Conservation (phyloP, 2,113 vertebrate species). For the Phycodurus eques region DNA sequence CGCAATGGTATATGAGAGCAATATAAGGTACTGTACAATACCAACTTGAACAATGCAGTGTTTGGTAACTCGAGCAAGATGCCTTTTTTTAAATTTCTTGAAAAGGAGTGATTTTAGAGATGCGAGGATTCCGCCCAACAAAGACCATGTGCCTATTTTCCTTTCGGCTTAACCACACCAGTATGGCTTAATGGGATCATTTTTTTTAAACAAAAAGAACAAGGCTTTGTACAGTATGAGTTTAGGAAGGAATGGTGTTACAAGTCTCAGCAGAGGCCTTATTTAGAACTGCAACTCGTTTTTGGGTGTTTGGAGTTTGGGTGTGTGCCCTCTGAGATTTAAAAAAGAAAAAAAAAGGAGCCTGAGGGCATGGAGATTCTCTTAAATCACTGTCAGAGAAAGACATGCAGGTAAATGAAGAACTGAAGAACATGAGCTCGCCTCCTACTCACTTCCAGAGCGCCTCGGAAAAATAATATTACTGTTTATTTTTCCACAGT, state of each 20-base stretch:
- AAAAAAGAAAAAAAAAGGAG: constrained; percentile 17
- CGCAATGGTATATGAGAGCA: no score
- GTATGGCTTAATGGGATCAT: background rate
- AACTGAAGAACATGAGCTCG: constrained; percentile 12
- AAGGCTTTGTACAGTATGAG: background rate
- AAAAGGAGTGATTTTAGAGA: no score
- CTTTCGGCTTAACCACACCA: background rate
- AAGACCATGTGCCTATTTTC: no score
- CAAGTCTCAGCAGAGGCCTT: constrained; percentile 48
- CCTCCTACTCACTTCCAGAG: constrained; percentile 14
- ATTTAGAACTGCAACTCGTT: constrained; percentile 24
- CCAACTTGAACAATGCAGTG: no score
- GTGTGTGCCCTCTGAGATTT: constrained; percentile 29
- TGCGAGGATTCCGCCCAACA: no score
- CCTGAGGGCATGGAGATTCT: constrained; percentile 37
- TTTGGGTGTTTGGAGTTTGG: constrained; percentile 12
- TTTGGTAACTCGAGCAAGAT: no score
- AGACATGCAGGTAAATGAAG: constrained; percentile 9
- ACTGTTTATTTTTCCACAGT: constrained; percentile 50
- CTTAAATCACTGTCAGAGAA: constrained; percentile 26
- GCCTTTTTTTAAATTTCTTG: no score
- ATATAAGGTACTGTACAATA: no score
- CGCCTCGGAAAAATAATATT: constrained; percentile 52
- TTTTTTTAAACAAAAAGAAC: background rate
- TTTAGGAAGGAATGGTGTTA: constrained; percentile 18